phyloP scores from a whole-genome alignment of 2,797 vertebrate species.

The Hapalemur alaotrensis region DNA sequence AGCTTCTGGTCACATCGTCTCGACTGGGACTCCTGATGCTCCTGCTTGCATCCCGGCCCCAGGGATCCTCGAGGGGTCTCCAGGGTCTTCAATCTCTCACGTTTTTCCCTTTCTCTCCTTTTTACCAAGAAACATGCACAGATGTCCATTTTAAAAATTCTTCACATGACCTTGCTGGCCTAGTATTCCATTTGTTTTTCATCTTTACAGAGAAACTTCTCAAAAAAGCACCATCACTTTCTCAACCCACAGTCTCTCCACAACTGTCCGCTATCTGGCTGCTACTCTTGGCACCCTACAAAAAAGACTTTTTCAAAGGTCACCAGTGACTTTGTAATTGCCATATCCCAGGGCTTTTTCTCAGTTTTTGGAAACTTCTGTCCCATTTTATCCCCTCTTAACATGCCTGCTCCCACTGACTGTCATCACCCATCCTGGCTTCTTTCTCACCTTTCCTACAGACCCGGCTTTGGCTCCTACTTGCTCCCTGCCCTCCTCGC shows the following conservation, averaged over 20 bases:
- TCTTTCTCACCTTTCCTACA: neutral
- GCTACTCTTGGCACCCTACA: neutral
- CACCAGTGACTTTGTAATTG: neutral
- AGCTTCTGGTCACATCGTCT: neutral
- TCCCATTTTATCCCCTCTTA: neutral
- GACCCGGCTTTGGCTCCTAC: neutral
- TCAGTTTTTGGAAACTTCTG: neutral
- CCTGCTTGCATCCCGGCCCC: accelerated
- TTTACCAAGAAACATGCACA: neutral
- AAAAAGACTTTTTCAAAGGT: neutral
- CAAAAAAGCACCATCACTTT: neutral
- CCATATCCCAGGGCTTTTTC: neutral
- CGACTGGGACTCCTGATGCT: neutral
- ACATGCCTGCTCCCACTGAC: neutral
- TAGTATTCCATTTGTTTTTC: neutral
- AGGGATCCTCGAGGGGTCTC: neutral
- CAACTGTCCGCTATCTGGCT: too few species aligned
- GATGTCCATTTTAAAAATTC: neutral
- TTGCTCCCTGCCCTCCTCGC: neutral
- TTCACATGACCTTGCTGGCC: neutral
- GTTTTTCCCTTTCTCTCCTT: neutral
- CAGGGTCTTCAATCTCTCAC: neutral
- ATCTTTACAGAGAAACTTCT: neutral
- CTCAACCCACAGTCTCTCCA: neutral
- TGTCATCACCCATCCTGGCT: neutral